Evolutionary conservation across 2,797 vertebrate genomes (phyloP), one percentile per base, ranked within the genome.

Genomic region (Tachyglossus aculeatus): DNA sequence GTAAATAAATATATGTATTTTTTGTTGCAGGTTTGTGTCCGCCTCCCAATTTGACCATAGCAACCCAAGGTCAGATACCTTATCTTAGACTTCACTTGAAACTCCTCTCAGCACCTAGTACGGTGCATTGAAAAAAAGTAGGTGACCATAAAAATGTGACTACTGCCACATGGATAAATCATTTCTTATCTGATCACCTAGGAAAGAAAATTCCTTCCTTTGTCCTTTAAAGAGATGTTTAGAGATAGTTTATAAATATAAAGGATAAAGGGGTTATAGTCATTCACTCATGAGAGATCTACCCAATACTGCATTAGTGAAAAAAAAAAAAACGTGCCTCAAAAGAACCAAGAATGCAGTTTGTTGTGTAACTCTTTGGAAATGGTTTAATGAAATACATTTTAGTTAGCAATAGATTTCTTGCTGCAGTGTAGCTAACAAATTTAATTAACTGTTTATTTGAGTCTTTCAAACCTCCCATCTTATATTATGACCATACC

Each of bases 401-500:
- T 40, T 19, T 41, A 74, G 6, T 29, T 70, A 73, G 40, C 57
- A 55, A 57, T 4, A 76, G 15, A 37, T 67, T 19, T 71, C 6
- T 43, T 68, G 27, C 13, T 82, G 27, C 11, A 13, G 1, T 60
- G 71, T 45, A 47, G 62, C 57, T 29, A 74, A 68, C 24, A 67
- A 60, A 71, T 79, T 64, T 64, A 74, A 85, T 36, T 3, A 80
- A 52, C 60, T 68, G 24, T 78, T 89, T 82, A 59, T 68, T 74
- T 79, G 85, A 87, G 73, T 40, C 39, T 81, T 85, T 72, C 40
- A 71, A 80, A 47, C n/a, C 67, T 77, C 53, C 36, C 57, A 63
- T 27, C 19, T 69, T 69, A 43, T 21, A 40, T 71, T 73, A 77
- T 3, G 18, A 60, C 53, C 60, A 41, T n/a, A 40, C 63, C 43